These are phyloP conservation scores for Mycteria americana DNA, from an alignment of 2,797 vertebrate species.

Conservation along the genomic window DNA sequence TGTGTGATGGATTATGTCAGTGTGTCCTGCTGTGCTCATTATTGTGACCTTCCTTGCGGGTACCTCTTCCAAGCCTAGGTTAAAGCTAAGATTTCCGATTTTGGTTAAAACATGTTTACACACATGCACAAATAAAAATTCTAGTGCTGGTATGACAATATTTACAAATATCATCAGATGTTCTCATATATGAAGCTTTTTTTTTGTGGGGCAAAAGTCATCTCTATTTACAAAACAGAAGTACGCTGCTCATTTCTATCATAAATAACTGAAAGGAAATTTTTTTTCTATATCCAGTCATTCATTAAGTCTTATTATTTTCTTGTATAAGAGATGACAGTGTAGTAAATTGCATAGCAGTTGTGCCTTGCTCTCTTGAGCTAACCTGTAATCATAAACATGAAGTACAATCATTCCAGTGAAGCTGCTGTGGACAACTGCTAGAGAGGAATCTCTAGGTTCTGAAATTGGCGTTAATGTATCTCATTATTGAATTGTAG, in stretches of 20 bases:
- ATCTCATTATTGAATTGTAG: conserved; percentile 71
- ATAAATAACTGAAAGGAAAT: not conserved
- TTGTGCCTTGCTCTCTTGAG: not conserved
- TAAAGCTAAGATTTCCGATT: not conserved
- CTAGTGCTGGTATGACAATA: not conserved
- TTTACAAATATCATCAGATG: not conserved
- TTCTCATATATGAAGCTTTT: not conserved
- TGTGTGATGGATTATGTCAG: not conserved
- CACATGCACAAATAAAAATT: not conserved
- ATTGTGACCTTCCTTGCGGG: not conserved
- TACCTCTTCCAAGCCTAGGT: not conserved
- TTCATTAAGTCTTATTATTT: not conserved
- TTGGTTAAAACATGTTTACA: not conserved
- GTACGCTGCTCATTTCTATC: not conserved
- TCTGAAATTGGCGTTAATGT: not conserved
- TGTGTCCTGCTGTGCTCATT: not conserved
- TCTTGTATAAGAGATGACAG: not conserved
- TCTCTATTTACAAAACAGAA: conserved; percentile 14
- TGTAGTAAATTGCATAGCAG: not conserved
- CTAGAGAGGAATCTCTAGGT: not conserved
- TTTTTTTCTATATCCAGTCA: not conserved
- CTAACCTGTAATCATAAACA: not conserved
- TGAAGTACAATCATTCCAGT: not conserved
- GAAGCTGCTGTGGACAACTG: not conserved
- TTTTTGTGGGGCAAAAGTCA: not conserved